These are phyloP conservation scores for Corapipo altera DNA, from an alignment of 2,113 vertebrate species.

Conservation along the genomic window DNA sequence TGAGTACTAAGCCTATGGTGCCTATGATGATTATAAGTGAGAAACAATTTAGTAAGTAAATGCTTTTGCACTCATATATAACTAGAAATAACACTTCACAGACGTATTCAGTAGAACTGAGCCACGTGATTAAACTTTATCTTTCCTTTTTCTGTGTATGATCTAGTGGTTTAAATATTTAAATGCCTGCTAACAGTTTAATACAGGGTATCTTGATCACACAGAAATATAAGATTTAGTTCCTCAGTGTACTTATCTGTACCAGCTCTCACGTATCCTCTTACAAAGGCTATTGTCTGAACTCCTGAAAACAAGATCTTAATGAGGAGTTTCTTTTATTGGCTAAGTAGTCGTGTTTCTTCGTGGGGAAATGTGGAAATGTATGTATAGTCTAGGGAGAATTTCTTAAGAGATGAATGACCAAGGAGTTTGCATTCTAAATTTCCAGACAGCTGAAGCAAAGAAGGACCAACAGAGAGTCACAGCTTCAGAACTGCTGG, in stretches of 20 bases:
- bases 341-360: background rate
- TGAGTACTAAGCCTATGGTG: background rate
- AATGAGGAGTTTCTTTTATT: background rate
- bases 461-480: background rate
- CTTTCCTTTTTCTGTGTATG: background rate
- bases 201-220: background rate
- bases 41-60: background rate
- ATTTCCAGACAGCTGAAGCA: background rate
- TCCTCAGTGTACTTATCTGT: background rate
- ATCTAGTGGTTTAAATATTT: background rate
- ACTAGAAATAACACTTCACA: background rate
- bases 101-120: background rate
- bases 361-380: background rate
- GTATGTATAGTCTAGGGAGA: background rate
- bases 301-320: constrained; percentile 22
- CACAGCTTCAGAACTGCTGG: background rate
- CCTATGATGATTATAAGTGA: background rate
- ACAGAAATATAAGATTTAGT: background rate
- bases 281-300: background rate
- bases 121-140: background rate
- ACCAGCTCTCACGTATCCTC: background rate
- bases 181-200: background rate
- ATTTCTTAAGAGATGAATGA: background rate
- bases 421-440: background rate
- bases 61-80: background rate